Base-by-base conservation (phyloP, 2,113 vertebrate genomes). In the Sphyrna mokarran region DNA sequence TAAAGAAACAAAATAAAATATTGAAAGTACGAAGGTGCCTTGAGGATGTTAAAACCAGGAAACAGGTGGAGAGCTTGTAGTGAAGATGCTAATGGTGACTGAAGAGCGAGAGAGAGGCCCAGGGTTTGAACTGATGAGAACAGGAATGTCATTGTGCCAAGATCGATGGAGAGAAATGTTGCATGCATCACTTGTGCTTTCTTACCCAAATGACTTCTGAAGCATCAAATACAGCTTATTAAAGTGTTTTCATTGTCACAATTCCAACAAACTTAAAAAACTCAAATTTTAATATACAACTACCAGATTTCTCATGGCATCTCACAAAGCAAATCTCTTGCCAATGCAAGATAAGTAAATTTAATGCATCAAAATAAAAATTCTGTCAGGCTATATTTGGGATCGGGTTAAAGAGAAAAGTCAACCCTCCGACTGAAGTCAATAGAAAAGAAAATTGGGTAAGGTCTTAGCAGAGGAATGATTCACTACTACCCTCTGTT, bases 1-100 rank as follows among this genome's bases (percentile, higher is more conserved):
- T 93, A 93, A 93, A 93, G 61, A 93, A 93, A 68, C n/a, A 22
- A 93, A 93, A 93, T 68, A 37, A 93, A 93, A 93, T 93, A 93
- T 93, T 93, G 89, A 93, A 93, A 66, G 89, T 66, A n/a, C 66
- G 61, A 93, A 93, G 63, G 37, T n/a, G 63, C 89, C 89, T 93
- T 93, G 61, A 93, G 89, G 89, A 93, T 68, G 61, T 66, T 93
- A 58, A n/a, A 66, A 63, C 33, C 29, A 90, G 87, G 54, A 63
- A 90, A 93, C 89, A 93, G 61, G 61, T 93, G 89, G 61, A 66
- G n/a, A 93, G 89, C n/a, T 93, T 93, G 33, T 93, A 66, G 61
- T 37, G 61, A 68, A 93, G 61, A 9, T 93, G 33, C 33, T 66
- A 93, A 93, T 93, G 33, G 89, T 63, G 33, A 18, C 33, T 3